Evolutionary conservation across 2,797 vertebrate genomes (phyloP).

Genomic region (Potorous gilbertii): DNA sequence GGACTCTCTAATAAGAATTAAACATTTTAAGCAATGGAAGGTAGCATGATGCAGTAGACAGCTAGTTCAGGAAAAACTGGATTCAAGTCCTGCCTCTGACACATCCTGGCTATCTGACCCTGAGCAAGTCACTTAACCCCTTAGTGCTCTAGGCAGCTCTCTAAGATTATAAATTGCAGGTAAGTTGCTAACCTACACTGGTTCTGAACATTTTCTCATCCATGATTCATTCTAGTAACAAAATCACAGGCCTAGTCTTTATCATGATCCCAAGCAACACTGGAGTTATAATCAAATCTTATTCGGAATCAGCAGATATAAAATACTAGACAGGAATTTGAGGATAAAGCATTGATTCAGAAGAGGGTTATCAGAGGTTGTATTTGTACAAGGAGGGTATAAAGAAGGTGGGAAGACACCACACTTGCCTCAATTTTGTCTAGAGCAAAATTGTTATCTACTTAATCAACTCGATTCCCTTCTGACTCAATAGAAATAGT

Average conservation of each 20-base stretch:
- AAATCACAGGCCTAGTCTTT: background rate
- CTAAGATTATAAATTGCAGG: background rate
- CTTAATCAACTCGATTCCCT: background rate
- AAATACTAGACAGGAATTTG: background rate
- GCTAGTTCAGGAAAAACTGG: background rate
- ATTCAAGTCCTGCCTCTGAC: too few relatives aligned
- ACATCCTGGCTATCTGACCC: background rate
- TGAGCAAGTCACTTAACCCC: background rate
- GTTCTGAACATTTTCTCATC: background rate
- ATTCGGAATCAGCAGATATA: background rate
- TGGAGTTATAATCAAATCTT: background rate
- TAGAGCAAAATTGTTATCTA: background rate
- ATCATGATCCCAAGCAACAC: background rate
- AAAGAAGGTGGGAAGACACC: background rate
- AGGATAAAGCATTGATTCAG: background rate
- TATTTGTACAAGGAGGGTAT: background rate
- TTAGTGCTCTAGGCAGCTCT: background rate
- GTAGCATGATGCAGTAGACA: background rate
- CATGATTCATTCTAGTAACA: background rate
- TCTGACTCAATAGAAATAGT: background rate
- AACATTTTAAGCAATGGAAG: background rate
- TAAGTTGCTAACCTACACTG: background rate
- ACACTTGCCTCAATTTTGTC: background rate
- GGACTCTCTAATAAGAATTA: background rate
- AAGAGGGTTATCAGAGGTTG: background rate